Conservation (phyloP, 1,140 invertebrate species). For the Monomorium pharaonis region DNA sequence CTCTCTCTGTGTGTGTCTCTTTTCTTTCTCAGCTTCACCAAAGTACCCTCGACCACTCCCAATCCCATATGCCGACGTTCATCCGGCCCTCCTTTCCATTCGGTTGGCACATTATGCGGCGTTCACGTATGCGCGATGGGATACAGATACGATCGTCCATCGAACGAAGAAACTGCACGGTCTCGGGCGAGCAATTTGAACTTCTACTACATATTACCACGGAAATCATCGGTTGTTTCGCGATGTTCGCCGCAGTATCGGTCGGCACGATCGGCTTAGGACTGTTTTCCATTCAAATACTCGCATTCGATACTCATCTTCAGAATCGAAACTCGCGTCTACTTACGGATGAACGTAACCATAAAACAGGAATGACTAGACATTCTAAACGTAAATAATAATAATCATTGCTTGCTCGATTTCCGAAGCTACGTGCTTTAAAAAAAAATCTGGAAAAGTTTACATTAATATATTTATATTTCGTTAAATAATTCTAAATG, state of each 20-base stretch:
- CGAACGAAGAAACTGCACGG: conserved; percentile 41
- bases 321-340: not conserved
- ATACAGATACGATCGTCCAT: conserved; percentile 48
- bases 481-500: not conserved
- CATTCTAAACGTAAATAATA: not conserved
- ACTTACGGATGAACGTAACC: not conserved
- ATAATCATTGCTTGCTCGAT: not conserved
- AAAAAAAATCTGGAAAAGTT: not conserved
- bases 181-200: conserved; percentile 55
- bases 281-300: not conserved
- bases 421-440: not conserved
- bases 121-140: conserved; percentile 64
- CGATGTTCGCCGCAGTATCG: not conserved
- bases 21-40: conserved; percentile 45
- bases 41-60: conserved; percentile 60
- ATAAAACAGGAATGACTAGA: not conserved
- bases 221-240: conserved; percentile 42
- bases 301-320: not conserved
- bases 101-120: conserved; percentile 53
- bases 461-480: not conserved
- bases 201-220: conserved; percentile 35
- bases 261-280: not conserved
- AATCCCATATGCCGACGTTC: conserved; percentile 61
- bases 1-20: too few species aligned
- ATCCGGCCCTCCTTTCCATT: conserved; percentile 60